A percentile compares a stretch with the other conserved stretches of the same genome.
Conservation (phyloP, 2,113 vertebrate species). For the Leptobrachium leishanense region DNA sequence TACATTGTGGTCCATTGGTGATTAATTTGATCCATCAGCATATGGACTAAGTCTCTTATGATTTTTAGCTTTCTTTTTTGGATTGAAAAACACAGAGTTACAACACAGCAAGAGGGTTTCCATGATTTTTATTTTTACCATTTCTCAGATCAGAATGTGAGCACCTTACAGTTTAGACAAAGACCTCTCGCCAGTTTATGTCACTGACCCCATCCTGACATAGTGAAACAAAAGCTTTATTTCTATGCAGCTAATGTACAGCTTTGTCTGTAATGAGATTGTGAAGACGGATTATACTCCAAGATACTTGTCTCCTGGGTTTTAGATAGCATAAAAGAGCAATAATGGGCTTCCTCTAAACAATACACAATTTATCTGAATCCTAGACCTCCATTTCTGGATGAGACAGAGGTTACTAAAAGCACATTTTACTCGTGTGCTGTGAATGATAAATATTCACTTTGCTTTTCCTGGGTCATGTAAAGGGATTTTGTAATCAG, state of each 20-base stretch:
- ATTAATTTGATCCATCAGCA: too few species aligned
- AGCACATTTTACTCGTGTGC: neutral
- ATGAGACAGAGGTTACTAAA: constrained; percentile 11
- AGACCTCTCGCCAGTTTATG: neutral
- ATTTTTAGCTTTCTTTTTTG: too few species aligned
- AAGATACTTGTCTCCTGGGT: neutral
- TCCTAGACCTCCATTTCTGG: constrained; percentile 13
- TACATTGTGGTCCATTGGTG: too few species aligned
- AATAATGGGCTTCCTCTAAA: constrained; percentile 9
- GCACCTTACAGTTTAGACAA: too few species aligned
- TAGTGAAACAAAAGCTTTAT: neutral
- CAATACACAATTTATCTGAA: constrained; percentile 13
- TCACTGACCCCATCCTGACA: neutral
- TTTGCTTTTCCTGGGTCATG: too few species aligned
- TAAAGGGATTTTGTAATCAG: too few species aligned
- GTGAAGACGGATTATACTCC: constrained; percentile 2
- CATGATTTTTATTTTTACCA: too few species aligned
- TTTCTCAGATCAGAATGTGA: too few species aligned
- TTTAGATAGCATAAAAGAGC: constrained; percentile 15
- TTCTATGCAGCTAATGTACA: neutral
- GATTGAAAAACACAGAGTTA: too few species aligned
- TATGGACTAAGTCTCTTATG: too few species aligned
- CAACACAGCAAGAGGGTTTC: too few species aligned
- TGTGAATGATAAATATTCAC: too few species aligned
- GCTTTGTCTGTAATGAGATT: neutral